These are phyloP conservation scores for Prunella himalayana DNA, from an alignment of 2,113 vertebrate genomes.

Conservation along the genomic window DNA sequence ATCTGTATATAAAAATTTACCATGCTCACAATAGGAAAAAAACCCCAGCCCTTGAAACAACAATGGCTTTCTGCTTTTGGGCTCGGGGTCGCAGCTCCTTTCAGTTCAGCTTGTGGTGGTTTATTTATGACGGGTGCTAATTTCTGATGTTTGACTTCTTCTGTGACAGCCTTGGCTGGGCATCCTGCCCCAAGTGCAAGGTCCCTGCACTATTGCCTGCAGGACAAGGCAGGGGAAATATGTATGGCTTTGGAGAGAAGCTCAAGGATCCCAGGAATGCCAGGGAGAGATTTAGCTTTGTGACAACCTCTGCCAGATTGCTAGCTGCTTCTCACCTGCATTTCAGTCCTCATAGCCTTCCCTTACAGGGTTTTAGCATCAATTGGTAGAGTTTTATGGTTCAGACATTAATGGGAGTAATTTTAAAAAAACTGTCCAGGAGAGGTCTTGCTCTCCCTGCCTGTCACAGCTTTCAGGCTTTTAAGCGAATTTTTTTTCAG, in stretches of 20 bases:
- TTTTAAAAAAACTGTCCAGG: neutral
- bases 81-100: fast-evolving
- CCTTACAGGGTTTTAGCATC: neutral
- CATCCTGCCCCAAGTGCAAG: neutral
- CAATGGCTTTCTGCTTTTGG: neutral
- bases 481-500: neutral
- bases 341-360: neutral
- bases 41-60: neutral
- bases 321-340: neutral
- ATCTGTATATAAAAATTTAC: slow-evolving; percentile 61
- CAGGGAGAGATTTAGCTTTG: neutral
- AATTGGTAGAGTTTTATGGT: neutral
- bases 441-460: neutral
- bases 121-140: neutral
- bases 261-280: neutral
- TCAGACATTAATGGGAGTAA: neutral
- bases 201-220: neutral
- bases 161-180: neutral
- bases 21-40: slow-evolving; percentile 35
- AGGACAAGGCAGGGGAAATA: neutral
- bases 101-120: neutral
- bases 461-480: neutral
- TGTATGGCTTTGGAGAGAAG: neutral
- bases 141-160: neutral
- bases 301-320: neutral